Evolutionary conservation across 1,140 invertebrate species (phyloP), one percentile per base, ranked within the genome.

Genomic region (Thaumetopoea pityocampa): DNA sequence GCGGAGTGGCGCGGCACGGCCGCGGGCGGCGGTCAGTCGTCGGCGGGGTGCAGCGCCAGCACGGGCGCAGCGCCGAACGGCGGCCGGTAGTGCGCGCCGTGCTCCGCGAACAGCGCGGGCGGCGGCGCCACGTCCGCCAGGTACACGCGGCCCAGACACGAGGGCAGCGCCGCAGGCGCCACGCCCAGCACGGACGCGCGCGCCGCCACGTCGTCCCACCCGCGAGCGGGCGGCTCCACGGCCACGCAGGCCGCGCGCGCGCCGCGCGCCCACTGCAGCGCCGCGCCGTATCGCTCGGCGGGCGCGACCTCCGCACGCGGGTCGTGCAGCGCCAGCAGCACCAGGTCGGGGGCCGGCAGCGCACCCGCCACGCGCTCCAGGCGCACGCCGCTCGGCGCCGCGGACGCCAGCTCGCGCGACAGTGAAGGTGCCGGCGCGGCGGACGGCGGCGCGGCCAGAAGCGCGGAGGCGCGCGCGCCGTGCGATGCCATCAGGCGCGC

Each of bases 51-150:
- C 50, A 97, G 88, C 45, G 94, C 90, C 85, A 96, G 94, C 56
- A 94, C 90, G 83, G 94, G 93, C 82, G 94, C 93, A 23, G 94
- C 91, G 46, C 94, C 94, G 83, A 97, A 98, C 3, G 95, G 95
- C 40, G 94, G 94, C 57, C 89, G 89, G 78, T 97, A 98, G 18
- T 88, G 89, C 43, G 97, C 92, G 23, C 91, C 91, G 53, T 92
- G 88, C 54, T 93, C 90, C 28, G 86, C 81, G 79, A 93, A 96
- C 22, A 96, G 88, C 66, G 89, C 88, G 40, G 90, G 86, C 7
- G 95, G 95, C 64, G 96, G 88, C 40, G 92, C 92, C 55, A 97
- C 86, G 85, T 96, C 95, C 76, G 93, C 95, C 36, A 97, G 87
- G 83, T 96, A 96, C 40, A 96, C 83, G 83, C 93, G 92, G 23